Base-by-base conservation (phyloP, 2,113 vertebrate genomes). In the Lontra canadensis region DNA sequence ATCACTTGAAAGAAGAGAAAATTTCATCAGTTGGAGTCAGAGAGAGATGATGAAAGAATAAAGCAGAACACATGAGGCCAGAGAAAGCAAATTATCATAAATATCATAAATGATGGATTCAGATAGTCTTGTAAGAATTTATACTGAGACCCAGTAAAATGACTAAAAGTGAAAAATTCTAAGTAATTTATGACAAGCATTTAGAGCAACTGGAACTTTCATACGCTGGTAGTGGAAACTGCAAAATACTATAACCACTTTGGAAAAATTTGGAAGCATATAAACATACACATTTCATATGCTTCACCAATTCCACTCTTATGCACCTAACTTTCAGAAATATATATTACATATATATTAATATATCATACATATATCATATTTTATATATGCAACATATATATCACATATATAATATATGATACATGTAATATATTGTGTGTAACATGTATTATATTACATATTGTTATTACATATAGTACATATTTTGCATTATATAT, bases 161-260 rank as follows among this genome's bases (percentile, higher is more conserved):
- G 20, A 65, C 23, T 84, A 81, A 73, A 86, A 81, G 47, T 39
- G 10, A 76, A 84, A 84, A 69, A 34, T 44, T 44, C n/a, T 73
- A 93, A 95, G 71, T 89, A 42, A 88, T 44, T 81, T 25, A 89
- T 63, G 23, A 73, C 42, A 95, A 96, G 25, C 52, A 95, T 80
- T 85, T 74, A 74, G 57, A 93, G 52, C 63, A 85, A 80, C 11
- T 25, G 57, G 5, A 95, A 55, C 3, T 44, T 11, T 5, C 17
- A 63, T 39, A 47, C 4, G 23, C 63, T 90, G 36, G 20, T 23
- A 1, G 23, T 42, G 7, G 21, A 25, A 74, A 87, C 52, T 49
- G 9, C 49, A 81, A 80, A 74, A 80, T 81, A n/a, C 14, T 80
- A 39, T 9, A 47, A 15, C 3, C 6, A 65, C 20, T 86, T 63